These are phyloP conservation scores for Gymnothorax javanicus DNA, from an alignment of 2,797 vertebrate species.

Conservation along the genomic window DNA sequence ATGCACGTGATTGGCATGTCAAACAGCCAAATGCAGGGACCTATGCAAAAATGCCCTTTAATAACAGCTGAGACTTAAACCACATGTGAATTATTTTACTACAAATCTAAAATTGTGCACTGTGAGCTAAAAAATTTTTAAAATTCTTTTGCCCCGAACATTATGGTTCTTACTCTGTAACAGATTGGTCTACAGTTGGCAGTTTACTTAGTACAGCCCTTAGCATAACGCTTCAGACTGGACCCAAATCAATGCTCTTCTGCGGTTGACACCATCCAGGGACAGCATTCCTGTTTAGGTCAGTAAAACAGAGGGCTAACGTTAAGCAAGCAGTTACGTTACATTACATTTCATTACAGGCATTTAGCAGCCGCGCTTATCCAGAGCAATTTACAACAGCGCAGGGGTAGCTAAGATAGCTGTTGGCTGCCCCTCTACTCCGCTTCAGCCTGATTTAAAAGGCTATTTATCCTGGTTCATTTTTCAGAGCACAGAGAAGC, in stretches of 20 bases:
- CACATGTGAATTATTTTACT: too few relatives aligned
- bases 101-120: too few relatives aligned
- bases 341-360: too few relatives aligned
- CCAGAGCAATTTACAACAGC: too few relatives aligned
- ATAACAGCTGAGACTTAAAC: too few relatives aligned
- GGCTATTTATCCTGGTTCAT: neutral
- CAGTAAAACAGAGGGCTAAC: neutral
- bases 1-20: neutral
- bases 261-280: neutral
- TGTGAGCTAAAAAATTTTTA: too few relatives aligned
- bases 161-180: too few relatives aligned
- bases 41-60: too few relatives aligned
- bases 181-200: too few relatives aligned
- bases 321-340: neutral
- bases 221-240: neutral
- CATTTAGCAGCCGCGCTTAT: too few relatives aligned
- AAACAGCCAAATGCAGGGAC: neutral
- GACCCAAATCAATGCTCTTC: conserved; percentile 7
- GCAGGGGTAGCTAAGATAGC: neutral
- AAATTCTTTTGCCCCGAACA: too few relatives aligned
- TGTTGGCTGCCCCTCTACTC: neutral
- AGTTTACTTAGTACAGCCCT: neutral
- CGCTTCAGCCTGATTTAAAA: neutral
- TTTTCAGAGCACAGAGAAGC: neutral
- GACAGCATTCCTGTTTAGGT: neutral